Evolutionary conservation across 2,888 invertebrate species (phyloP), one percentile per base, ranked within the genome.

Genomic region (Crocallis elinguaria): DNA sequence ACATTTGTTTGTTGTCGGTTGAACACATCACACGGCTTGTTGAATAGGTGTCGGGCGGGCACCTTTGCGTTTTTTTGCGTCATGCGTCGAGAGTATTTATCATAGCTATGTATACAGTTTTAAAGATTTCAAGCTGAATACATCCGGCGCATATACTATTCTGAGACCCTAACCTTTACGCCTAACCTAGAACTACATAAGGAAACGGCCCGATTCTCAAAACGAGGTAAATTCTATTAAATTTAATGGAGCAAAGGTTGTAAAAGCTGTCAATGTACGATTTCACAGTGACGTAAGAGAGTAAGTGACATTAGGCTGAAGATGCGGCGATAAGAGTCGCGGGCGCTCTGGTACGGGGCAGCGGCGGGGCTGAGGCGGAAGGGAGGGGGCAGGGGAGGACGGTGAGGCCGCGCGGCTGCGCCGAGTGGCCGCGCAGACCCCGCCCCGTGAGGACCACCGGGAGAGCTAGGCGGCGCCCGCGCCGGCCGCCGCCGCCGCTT

Each of bases 381-480:
- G 71, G 60, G 75, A 57, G 46, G 16, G 45, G 36, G 32, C 32
- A 29, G 19, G 29, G 74, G 66, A 71, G 73, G 73, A 76, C 70
- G 75, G 68, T 66, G 82, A 71, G 81, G 77, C 77, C 77, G 75
- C 79, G 79, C 79, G 73, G 78, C 39, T 42, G 44, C 41, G 48
- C 80, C 82, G 87, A 86, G 81, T 88, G 88, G 89, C 87, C 86
- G 84, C 82, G 72, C 67, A 79, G 88, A 87, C 88, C 83, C 89
- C 87, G 84, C 90, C 88, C 89, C 87, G 86, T 82, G 82, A 71
- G 83, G 92, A 92, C 92, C 92, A 92, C 92, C 92, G 91, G 90
- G 88, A 87, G 83, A 85, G 92, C 88, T 82, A 88, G 89, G 89
- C 89, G 88, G 89, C 84, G 69, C 73, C 69, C 71, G 64, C 66